These are phyloP conservation scores for Aphelocoma coerulescens DNA, from an alignment of 2,113 vertebrate genomes.

Conservation along the genomic window DNA sequence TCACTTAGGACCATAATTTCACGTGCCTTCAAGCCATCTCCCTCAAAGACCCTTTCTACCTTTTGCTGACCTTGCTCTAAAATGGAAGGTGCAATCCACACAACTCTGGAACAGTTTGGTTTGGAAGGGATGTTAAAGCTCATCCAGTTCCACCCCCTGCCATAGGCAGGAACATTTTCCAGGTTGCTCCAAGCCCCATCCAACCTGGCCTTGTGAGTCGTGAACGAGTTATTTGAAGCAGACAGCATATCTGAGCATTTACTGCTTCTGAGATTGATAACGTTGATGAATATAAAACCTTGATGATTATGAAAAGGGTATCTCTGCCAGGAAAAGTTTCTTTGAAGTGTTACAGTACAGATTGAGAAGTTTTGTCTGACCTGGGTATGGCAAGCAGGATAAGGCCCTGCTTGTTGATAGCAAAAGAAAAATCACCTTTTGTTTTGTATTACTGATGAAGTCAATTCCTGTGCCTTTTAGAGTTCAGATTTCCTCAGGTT, in stretches of 20 bases:
- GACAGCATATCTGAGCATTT: not conserved
- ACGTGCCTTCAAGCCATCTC: not conserved
- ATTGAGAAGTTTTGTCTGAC: not conserved
- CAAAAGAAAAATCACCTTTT: not conserved
- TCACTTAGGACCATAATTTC: accelerated
- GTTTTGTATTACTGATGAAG: not conserved
- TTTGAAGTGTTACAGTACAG: not conserved
- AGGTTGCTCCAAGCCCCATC: not conserved
- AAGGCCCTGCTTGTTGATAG: not conserved
- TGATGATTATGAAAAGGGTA: not conserved
- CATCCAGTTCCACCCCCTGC: not conserved
- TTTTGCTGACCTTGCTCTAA: not conserved
- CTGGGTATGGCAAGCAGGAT: not conserved
- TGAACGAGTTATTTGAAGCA: not conserved
- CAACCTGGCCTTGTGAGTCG: not conserved
- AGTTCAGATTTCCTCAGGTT: not conserved
- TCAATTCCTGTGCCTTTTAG: not conserved
- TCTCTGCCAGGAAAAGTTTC: not conserved
- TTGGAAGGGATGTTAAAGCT: not conserved
- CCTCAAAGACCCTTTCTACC: not conserved
- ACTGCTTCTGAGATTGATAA: not conserved
- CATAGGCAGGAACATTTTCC: not conserved
- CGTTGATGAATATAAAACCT: not conserved
- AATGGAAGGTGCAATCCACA: not conserved
- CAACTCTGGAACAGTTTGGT: not conserved